Evolutionary conservation across 2,888 invertebrate species (phyloP), one percentile per base, ranked within the genome.

Genomic region (Pseudeuparius sepicola): DNA sequence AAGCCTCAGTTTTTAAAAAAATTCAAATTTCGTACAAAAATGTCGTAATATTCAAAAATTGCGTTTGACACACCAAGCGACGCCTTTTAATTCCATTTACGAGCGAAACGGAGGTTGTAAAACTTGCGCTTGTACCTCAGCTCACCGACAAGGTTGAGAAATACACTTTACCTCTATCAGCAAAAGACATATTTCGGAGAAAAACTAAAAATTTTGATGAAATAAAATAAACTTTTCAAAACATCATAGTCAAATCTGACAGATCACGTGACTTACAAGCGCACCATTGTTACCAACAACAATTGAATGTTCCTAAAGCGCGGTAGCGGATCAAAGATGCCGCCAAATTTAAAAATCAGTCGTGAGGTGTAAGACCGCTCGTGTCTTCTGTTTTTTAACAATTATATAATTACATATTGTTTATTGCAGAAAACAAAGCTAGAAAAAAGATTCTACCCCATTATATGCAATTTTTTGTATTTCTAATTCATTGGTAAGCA

Each of bases 221-320:
- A 47, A 43, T 39, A 39, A 46, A 41, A 48, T 43, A 48, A 54
- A 53, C 49, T 49, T 52, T 55, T 57, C 53, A 55, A 57, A 57
- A 55, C 53, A 53, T 44, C 51, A 50, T 49, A 55, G 49, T 52
- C 48, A 51, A 54, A 52, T 50, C 44, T 53, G 51, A 53, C 53
- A 51, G 48, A 40, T 54, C 51, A 53, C 51, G 51, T 52, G 51
- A 52, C 45, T n/a, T n/a, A n/a, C n/a, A n/a, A n/a, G n/a, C n/a
- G n/a, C n/a, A n/a, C n/a, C n/a, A n/a, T n/a, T n/a, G n/a, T n/a
- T n/a, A n/a, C n/a, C 14, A n/a, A 24, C 12, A 26, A 26, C 29
- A 41, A 34, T 24, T 20, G 5, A 42, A 44, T 43, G 12, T 38
- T 25, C 29, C 42, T 37, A 34, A 26, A 28, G n/a, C n/a, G n/a